A percentile compares a stretch with the other conserved stretches of the same genome.
Conservation (phyloP, 2,797 vertebrate species). For the Monodelphis domestica region DNA sequence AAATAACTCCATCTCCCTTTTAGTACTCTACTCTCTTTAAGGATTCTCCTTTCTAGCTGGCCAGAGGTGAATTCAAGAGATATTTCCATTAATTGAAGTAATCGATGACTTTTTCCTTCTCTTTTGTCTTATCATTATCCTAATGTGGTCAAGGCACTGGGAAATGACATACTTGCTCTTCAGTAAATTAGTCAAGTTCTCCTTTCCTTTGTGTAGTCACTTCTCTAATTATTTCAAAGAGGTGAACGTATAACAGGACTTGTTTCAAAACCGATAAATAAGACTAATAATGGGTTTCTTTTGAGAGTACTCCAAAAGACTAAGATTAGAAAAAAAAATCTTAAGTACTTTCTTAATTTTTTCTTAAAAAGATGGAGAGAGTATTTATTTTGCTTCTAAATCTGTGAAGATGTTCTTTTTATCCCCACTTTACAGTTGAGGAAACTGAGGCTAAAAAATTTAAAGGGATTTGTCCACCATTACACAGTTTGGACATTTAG, state of each 20-base stretch:
- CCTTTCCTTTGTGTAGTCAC: not conserved
- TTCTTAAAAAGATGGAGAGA: not conserved
- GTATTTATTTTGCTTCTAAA: not conserved
- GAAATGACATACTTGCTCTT: not conserved
- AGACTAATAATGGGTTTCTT: not conserved
- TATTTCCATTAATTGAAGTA: not conserved
- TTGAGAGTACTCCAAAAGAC: not conserved
- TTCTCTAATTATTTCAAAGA: not conserved
- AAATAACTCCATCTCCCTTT: not conserved
- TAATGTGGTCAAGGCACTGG: not conserved
- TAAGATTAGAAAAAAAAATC: not conserved
- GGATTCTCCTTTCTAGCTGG: not conserved
- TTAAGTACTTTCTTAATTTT: not conserved
- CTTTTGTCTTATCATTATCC: not conserved
- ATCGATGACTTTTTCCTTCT: not conserved
- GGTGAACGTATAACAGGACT: not conserved
- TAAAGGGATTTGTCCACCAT: not conserved
- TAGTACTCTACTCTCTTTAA: not conserved
- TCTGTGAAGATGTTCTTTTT: not conserved
- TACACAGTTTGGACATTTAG: not conserved
- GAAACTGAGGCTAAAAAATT: not conserved
- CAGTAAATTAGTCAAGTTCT: not conserved
- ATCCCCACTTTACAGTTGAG: not conserved
- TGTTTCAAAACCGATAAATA: not conserved
- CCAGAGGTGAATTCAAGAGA: not conserved